These are phyloP conservation scores for Gnathonemus longibarbis DNA, from an alignment of 2,113 vertebrate species.

Conservation along the genomic window DNA sequence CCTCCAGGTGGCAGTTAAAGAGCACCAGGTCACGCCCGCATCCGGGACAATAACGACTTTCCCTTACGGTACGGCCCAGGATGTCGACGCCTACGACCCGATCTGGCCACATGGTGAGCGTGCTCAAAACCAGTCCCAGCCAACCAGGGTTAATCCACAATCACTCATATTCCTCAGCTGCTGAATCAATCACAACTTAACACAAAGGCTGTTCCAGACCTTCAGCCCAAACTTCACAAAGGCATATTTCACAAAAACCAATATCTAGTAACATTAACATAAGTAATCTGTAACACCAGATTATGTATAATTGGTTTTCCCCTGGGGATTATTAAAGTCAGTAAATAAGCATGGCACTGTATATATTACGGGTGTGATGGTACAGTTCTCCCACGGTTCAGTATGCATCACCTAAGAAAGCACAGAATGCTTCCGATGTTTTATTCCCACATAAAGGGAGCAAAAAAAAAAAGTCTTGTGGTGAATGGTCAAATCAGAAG, in stretches of 20 bases:
- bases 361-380: neutral
- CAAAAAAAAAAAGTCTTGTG: too few species aligned
- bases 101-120: constrained; percentile 43
- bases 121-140: constrained; percentile 26
- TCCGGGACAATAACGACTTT: constrained; percentile 41
- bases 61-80: constrained; percentile 37
- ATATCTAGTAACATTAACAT: neutral
- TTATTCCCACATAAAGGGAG: too few species aligned
- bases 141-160: neutral
- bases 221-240: neutral
- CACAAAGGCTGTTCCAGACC: neutral
- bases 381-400: too few species aligned
- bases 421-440: too few species aligned
- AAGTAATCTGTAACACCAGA: neutral
- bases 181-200: neutral
- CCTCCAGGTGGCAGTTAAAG: neutral
- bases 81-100: constrained; percentile 21
- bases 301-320: neutral
- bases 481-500: too few species aligned
- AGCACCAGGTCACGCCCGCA: neutral
- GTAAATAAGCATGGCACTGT: neutral
- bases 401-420: too few species aligned
- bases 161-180: neutral
- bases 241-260: neutral
- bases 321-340: neutral